Percentiles rank a stretch among this genome's conserved stretches.
phyloP scores from a whole-genome alignment of 30 jellyfish, hydroid and myxozoan species.

The Euphysa ruthae region DNA sequence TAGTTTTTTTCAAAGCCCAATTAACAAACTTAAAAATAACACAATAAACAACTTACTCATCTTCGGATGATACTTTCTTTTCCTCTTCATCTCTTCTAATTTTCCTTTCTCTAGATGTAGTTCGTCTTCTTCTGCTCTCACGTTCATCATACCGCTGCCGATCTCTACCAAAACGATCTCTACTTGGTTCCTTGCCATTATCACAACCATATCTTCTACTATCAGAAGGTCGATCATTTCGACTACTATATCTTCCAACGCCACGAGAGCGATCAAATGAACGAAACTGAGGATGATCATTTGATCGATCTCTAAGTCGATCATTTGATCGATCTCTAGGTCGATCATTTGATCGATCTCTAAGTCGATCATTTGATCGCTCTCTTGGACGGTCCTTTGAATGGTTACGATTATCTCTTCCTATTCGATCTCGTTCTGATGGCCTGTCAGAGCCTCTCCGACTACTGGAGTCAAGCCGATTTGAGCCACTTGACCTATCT shows the following conservation, averaged over 20 bases:
- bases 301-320: constrained; percentile 1
- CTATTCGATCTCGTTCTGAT: constrained; percentile 41
- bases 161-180: constrained; percentile 49
- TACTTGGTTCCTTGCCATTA: neutral
- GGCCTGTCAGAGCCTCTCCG: constrained; percentile 3
- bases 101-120: neutral
- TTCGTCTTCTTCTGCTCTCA: too few relatives aligned
- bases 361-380: neutral
- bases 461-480: too few relatives aligned
- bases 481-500: too few relatives aligned
- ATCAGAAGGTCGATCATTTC: neutral
- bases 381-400: constrained; percentile 15
- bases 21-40: too few relatives aligned
- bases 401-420: constrained; percentile 1
- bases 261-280: neutral
- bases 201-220: neutral
- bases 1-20: too few relatives aligned
- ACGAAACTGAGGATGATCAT: constrained; percentile 3
- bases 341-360: neutral
- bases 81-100: constrained; percentile 4
- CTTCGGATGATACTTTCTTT: constrained; percentile 70
- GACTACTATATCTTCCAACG: constrained; percentile 11
- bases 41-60: constrained; percentile 40
- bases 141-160: constrained; percentile 11
- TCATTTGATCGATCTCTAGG: neutral